These are phyloP conservation scores for Nematopogon swammerdamellus DNA, from an alignment of 2,888 invertebrate genomes.

Conservation along the genomic window DNA sequence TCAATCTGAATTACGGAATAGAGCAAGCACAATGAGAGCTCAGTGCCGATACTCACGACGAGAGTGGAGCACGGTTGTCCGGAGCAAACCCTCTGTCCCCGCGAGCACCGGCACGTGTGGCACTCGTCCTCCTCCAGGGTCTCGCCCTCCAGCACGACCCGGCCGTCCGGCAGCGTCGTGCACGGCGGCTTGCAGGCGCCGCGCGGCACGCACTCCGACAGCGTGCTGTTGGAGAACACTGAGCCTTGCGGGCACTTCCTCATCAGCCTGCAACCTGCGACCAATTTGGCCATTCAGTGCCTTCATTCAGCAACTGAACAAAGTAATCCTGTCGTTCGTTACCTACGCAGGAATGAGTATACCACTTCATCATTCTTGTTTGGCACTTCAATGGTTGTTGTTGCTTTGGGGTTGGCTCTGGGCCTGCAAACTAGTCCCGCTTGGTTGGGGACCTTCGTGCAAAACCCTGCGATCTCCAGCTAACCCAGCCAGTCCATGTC, in stretches of 20 bases:
- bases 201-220: constrained; percentile 71
- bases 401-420: no score
- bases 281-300: neutral
- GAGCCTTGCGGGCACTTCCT: constrained; percentile 71
- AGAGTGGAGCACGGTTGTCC: constrained; percentile 64
- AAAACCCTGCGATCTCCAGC: no score
- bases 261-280: constrained; percentile 65
- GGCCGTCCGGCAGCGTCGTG: constrained; percentile 60
- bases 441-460: no score
- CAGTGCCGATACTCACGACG: constrained; percentile 26
- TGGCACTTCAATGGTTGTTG: no score
- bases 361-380: no score
- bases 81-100: constrained; percentile 64
- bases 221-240: constrained; percentile 68
- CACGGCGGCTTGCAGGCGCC: constrained; percentile 70
- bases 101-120: constrained; percentile 75
- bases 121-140: constrained; percentile 72
- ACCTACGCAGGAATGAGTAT: no score
- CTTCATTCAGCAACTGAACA: no score
- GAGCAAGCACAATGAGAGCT: no score
- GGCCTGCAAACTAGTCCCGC: no score
- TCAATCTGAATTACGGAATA: no score
- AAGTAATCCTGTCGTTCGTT: no score
- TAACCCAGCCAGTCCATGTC: no score
- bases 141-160: constrained; percentile 73